Conservation (phyloP, 2,113 vertebrate genomes). For the Hippoglossus stenolepis region DNA sequence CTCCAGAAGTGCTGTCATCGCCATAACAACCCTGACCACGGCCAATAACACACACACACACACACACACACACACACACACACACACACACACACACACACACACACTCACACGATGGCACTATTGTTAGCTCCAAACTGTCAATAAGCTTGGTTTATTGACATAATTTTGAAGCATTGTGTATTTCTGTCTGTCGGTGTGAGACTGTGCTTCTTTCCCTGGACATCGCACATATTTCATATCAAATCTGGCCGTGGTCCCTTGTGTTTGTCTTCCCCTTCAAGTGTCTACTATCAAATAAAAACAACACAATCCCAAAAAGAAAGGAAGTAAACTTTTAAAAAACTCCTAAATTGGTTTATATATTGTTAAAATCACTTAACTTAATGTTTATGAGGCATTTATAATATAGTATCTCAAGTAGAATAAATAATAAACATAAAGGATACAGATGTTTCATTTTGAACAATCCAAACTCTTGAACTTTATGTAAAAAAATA, state of each 20-base stretch:
- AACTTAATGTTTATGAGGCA: too few species aligned
- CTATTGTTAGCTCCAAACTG: constrained; percentile 68
- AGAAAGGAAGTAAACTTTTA: not conserved
- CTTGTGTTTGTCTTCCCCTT: not conserved
- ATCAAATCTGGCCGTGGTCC: too few species aligned
- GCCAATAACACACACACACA: constrained; percentile 38
- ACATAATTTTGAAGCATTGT: constrained; percentile 66
- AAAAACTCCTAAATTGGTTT: not conserved
- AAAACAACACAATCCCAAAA: not conserved
- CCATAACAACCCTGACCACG: constrained; percentile 67
- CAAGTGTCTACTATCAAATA: not conserved
- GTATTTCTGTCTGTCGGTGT: constrained; percentile 42
- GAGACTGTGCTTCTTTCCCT: constrained; percentile 30
- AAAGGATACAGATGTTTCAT: too few species aligned
- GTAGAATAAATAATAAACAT: too few species aligned
- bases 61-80: constrained; percentile 11
- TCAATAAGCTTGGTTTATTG: constrained; percentile 69
- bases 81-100: constrained; percentile 17
- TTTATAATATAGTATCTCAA: too few species aligned
- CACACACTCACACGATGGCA: not conserved
- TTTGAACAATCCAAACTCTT: too few species aligned
- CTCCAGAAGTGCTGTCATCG: constrained; percentile 56
- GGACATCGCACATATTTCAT: constrained; percentile 4
- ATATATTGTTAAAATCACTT: too few species aligned
- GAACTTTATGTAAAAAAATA: too few species aligned